A percentile compares a stretch with the other conserved stretches of the same genome.
phyloP scores from a whole-genome alignment of 37 sponge, comb jelly and placozoan genomes.

The Spongia lamella region DNA sequence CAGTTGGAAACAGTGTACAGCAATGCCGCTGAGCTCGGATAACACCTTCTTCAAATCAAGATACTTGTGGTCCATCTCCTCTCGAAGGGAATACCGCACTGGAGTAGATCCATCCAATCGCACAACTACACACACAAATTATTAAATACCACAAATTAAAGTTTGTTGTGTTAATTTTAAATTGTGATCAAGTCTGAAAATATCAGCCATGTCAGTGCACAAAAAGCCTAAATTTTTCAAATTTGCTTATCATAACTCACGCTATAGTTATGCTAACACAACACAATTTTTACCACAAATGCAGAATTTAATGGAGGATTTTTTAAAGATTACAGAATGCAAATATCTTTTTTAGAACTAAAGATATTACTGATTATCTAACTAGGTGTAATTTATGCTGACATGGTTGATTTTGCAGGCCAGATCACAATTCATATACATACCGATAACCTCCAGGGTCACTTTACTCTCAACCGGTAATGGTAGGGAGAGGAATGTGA shows the following conservation, averaged over 20 bases:
- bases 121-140: constrained; percentile 75
- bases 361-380: too few species aligned
- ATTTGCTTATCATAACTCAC: too few species aligned
- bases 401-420: too few species aligned
- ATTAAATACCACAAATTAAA: too few species aligned
- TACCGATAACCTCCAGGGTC: constrained; percentile 77
- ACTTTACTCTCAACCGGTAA: constrained; percentile 88
- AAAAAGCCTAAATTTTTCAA: too few species aligned
- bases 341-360: background rate
- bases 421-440: too few species aligned
- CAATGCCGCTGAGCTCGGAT: constrained; percentile 42
- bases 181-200: too few species aligned
- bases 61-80: constrained; percentile 80
- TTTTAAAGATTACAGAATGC: background rate
- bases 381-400: too few species aligned
- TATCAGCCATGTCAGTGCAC: too few species aligned
- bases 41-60: constrained; percentile 50
- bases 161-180: too few species aligned
- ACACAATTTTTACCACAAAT: background rate
- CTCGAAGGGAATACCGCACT: constrained; percentile 62
- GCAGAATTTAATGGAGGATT: too few species aligned
- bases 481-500: constrained; percentile 97
- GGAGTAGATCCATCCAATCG: constrained; percentile 79
- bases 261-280: too few species aligned
- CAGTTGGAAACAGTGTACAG: constrained; percentile 30